Conservation (phyloP, 2,797 vertebrate genomes). For the Pterois miles region DNA sequence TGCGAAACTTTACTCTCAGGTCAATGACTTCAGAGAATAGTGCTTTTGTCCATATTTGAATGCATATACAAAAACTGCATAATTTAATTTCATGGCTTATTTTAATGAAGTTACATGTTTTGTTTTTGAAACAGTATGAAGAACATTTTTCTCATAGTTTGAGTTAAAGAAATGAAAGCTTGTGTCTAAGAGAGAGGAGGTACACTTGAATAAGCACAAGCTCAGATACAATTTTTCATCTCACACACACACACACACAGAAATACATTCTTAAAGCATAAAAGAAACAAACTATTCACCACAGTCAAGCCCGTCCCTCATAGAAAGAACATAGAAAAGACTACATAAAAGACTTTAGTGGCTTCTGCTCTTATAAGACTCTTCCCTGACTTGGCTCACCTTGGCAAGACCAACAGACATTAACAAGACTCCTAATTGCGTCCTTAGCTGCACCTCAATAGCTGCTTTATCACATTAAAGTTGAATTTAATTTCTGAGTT, state of each 20-base stretch:
- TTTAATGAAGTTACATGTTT: not conserved
- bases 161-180: slow-evolving; percentile 12
- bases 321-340: slow-evolving; percentile 31
- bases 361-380: slow-evolving; percentile 37
- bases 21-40: not conserved
- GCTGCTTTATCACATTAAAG: slow-evolving; percentile 35
- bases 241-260: not conserved
- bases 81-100: not conserved
- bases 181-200: not conserved
- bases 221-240: slow-evolving; percentile 11
- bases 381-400: slow-evolving; percentile 56
- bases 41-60: not conserved
- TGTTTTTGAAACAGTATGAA: not conserved
- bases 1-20: not conserved
- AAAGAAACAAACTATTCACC: slow-evolving; percentile 42
- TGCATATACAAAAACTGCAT: not conserved
- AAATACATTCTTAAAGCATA: slow-evolving; percentile 38
- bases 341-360: slow-evolving; percentile 39
- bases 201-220: slow-evolving; percentile 4
- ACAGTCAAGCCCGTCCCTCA: slow-evolving; percentile 26
- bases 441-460: slow-evolving; percentile 46
- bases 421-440: slow-evolving; percentile 51
- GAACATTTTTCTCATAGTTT: slow-evolving; percentile 22
- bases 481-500: slow-evolving; percentile 35
- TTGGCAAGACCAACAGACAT: slow-evolving; percentile 54